These are phyloP conservation scores for Spongilla lacustris DNA, from an alignment of 37 sponge, comb jelly and placozoan genomes.

Conservation along the genomic window DNA sequence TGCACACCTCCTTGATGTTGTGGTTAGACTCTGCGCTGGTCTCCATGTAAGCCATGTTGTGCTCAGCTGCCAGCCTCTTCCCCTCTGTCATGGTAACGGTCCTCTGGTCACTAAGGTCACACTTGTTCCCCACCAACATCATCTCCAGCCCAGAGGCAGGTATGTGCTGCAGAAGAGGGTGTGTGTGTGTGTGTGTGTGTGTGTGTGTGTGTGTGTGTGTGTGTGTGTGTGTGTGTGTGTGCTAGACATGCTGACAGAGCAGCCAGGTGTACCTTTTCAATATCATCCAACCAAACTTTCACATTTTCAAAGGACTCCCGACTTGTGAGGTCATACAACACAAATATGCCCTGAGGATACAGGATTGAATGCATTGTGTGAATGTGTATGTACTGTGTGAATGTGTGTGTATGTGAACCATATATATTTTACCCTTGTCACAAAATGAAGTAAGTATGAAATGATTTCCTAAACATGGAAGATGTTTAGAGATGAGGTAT, in stretches of 20 bases:
- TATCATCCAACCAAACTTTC: background rate
- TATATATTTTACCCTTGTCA: too few species aligned
- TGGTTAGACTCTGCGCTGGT: background rate
- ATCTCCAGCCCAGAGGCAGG: background rate
- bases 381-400: background rate
- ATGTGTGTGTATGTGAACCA: background rate
- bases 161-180: background rate
- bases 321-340: background rate
- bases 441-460: too few species aligned
- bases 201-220: too few species aligned
- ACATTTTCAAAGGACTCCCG: background rate
- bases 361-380: background rate
- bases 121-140: background rate
- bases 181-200: too few species aligned
- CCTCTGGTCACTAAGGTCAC: background rate
- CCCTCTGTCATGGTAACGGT: background rate
- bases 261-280: background rate
- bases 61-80: background rate
- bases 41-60: background rate
- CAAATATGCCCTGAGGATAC: background rate
- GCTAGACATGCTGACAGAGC: background rate
- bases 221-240: too few species aligned
- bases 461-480: too few species aligned
- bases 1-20: background rate
- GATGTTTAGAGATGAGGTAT: too few species aligned